Evolutionary conservation across 2,113 vertebrate genomes (phyloP).

Genomic region (Xerus inauris): DNA sequence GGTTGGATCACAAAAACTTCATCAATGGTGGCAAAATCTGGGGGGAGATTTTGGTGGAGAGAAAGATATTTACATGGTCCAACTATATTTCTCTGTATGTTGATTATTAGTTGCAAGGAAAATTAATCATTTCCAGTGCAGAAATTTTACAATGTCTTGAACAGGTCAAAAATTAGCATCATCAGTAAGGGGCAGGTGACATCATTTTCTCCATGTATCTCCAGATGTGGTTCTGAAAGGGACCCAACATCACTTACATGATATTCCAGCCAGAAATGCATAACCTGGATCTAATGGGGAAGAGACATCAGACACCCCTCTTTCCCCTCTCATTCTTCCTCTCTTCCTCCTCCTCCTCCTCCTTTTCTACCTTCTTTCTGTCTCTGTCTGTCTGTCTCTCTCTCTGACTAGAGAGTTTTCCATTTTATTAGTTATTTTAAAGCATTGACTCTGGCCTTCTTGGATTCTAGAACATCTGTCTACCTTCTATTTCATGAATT

Average conservation of each 20-base stretch:
- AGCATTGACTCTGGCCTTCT: not conserved
- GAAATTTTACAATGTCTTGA: not conserved
- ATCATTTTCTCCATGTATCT: not conserved
- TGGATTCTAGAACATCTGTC: not conserved
- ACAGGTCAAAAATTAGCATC: not conserved
- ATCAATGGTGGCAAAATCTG: too few relatives aligned
- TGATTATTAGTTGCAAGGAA: not conserved
- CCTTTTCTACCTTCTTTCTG: not conserved
- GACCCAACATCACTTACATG: not conserved
- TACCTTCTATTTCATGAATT: not conserved
- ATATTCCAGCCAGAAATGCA: not conserved
- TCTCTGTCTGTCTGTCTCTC: not conserved
- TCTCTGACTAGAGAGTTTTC: not conserved
- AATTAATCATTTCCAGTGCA: not conserved
- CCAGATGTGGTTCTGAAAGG: too few relatives aligned
- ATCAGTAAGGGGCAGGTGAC: not conserved
- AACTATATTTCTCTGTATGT: not conserved
- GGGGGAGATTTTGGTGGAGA: not conserved
- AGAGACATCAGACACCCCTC: not conserved
- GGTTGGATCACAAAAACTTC: not conserved
- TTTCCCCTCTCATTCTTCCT: too few relatives aligned
- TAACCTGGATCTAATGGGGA: too few relatives aligned
- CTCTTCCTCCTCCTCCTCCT: not conserved
- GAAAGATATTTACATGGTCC: not conserved
- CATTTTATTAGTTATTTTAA: not conserved